These are phyloP conservation scores for Whitmania pigra DNA, from an alignment of 1,140 invertebrate genomes.

Conservation along the genomic window DNA sequence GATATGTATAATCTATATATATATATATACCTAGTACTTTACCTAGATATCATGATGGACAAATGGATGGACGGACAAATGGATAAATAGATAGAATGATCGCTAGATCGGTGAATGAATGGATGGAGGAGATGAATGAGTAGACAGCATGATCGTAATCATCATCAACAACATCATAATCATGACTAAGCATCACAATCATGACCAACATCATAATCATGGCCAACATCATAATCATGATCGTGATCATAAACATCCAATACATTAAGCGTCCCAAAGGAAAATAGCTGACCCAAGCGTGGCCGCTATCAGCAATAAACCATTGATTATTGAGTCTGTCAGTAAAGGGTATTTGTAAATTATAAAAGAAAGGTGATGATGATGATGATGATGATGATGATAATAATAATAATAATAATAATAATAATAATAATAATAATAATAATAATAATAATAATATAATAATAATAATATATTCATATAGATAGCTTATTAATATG, in stretches of 20 bases:
- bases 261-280: too few species aligned
- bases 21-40: background rate
- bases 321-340: too few species aligned
- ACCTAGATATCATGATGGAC: background rate
- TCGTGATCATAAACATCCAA: slow-evolving; percentile 20
- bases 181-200: background rate
- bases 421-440: too few species aligned
- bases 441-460: too few species aligned
- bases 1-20: background rate
- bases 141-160: background rate
- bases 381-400: background rate
- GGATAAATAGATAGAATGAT: background rate
- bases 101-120: background rate
- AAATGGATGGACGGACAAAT: background rate
- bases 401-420: too few species aligned
- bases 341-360: too few species aligned
- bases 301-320: slow-evolving; percentile 20
- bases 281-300: background rate
- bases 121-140: background rate
- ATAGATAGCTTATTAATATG: too few species aligned
- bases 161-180: background rate
- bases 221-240: slow-evolving; percentile 22
- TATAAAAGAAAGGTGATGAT: background rate
- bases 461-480: too few species aligned
- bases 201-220: background rate